These are phyloP conservation scores for Agonum fuliginosum DNA, from an alignment of 2,888 invertebrate species.

Conservation along the genomic window DNA sequence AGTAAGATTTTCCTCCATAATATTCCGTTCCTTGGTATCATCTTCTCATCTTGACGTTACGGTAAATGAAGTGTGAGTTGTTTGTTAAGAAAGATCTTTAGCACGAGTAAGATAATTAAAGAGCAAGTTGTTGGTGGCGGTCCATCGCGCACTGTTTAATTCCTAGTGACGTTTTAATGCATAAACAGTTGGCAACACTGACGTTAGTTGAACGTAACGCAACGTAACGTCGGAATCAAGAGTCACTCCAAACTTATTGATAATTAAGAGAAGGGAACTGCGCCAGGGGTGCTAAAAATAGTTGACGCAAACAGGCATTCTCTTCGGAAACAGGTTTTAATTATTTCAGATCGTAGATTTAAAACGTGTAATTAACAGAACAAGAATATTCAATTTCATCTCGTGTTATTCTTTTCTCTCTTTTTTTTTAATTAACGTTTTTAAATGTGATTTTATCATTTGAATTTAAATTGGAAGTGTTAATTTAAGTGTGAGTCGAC, in stretches of 20 bases:
- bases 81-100: conserved; percentile 22
- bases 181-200: conserved; percentile 36
- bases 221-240: not conserved
- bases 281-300: conserved; percentile 27
- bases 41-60: too few relatives aligned
- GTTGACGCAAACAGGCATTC: conserved; percentile 42
- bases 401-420: conserved; percentile 53
- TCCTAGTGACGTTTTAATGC: conserved; percentile 44
- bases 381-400: conserved; percentile 59
- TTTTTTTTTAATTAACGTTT: conserved; percentile 53
- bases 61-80: conserved; percentile 19
- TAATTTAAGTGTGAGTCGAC: conserved; percentile 58
- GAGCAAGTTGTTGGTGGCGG: conserved; percentile 1
- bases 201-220: conserved; percentile 14
- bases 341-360: conserved; percentile 56
- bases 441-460: conserved; percentile 59
- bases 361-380: conserved; percentile 58
- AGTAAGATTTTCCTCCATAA: too few relatives aligned
- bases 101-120: conserved; percentile 22
- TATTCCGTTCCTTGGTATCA: too few relatives aligned
- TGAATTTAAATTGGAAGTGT: conserved; percentile 58
- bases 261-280: conserved; percentile 16
- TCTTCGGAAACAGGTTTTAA: conserved; percentile 56
- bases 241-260: conserved; percentile 39
- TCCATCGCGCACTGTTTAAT: conserved; percentile 12